Base-by-base conservation (phyloP, 2,113 vertebrate species). In the Platichthys stellatus region DNA sequence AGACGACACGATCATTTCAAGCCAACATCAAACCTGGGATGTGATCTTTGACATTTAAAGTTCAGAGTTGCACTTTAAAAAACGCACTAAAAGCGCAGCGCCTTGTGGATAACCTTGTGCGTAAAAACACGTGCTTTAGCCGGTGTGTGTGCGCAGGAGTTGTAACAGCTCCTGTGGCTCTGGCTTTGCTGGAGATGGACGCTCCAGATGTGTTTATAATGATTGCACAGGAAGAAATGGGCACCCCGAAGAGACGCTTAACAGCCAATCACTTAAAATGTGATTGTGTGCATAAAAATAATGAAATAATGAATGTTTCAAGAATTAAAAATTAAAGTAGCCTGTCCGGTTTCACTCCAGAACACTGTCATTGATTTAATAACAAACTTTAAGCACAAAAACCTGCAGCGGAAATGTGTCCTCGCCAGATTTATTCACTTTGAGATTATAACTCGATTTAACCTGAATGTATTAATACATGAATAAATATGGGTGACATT, bases 41-140 rank as follows among this genome's bases (percentile, higher is more conserved):
- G 71, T 8, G n/a, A 15, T 49, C 17, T 38, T 4, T 5, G 15
- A 49, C 17, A 31, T 70, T 63, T n/a, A 67, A 18, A 5, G 0
- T 4, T 4, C 66, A 63, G 49, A 75, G 28, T 4, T 74, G 35
- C 20, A 31, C 26, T 3, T 57, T 23, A 14, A 62, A 76, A 51
- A 3, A 72, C 20, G 20, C 63, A 60, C 3, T n/a, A 51, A 76
- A 78, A 9, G 21, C 65, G 35, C 63, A 24, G 53, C 54, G 5
- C 14, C 2, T 64, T 59, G 71, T 24, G 63, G 59, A 59, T 67
- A 72, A 82, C 57, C 86, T 43, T 65, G 78, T 92, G 89, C 80
- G 85, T 90, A 90, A 89, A 90, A 89, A 90, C 89, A 92, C 89
- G 82, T 92, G 90, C 85, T 89, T 59, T 51, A 73, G 78, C 69